Conservation (phyloP, 1,140 invertebrate genomes). For the Neuroterus valhalla region DNA sequence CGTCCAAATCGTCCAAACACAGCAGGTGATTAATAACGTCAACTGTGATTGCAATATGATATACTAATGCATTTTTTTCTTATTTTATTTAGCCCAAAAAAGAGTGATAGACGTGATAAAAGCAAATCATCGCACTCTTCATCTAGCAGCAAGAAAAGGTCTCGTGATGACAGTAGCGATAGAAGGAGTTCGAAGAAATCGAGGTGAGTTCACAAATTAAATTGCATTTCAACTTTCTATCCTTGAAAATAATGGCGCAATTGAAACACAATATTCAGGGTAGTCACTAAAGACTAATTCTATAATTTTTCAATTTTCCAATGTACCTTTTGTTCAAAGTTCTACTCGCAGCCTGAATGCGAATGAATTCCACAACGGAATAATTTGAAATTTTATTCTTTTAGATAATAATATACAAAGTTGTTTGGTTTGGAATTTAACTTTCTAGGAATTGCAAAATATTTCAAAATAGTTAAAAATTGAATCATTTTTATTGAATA, state of each 20-base stretch:
- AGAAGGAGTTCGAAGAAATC: constrained; percentile 82
- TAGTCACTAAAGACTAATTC: neutral
- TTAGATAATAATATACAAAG: no score
- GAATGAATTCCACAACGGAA: no score
- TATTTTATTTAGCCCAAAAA: constrained; percentile 68
- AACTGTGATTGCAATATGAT: neutral
- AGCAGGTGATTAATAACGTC: constrained; percentile 71
- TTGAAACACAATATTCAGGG: neutral
- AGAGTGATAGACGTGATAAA: constrained; percentile 69
- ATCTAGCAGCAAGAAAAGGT: constrained; percentile 78
- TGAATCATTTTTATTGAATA: no score
- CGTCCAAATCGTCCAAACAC: constrained; percentile 74
- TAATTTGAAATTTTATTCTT: no score
- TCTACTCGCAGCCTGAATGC: no score
- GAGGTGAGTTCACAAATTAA: constrained; percentile 69
- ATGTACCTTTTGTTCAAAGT: no score
- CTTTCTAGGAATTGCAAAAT: no score
- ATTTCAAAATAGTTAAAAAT: no score
- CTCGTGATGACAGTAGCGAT: constrained; percentile 84
- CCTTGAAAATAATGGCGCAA: neutral
- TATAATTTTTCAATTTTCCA: no score
- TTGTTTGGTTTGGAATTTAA: no score
- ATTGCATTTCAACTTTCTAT: neutral
- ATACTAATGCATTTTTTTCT: constrained; percentile 41
- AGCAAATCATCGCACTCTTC: constrained; percentile 73